These are phyloP conservation scores for Boloria euphrosyne DNA, from an alignment of 2,888 invertebrate species.

Conservation along the genomic window DNA sequence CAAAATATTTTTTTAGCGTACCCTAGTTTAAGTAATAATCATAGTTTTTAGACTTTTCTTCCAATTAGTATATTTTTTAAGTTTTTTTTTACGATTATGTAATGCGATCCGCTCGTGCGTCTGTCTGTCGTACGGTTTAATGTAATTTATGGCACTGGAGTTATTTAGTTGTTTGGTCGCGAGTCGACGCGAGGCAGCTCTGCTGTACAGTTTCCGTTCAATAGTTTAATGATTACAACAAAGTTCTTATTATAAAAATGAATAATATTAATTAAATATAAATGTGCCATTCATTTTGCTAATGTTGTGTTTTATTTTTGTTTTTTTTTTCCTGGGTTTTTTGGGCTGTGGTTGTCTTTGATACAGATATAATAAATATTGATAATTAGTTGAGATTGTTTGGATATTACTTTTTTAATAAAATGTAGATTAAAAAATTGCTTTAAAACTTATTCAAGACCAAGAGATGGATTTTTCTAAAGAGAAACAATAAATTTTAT, in stretches of 20 bases:
- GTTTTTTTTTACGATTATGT: constrained; percentile 54
- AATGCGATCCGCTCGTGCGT: constrained; percentile 16
- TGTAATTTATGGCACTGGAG: constrained; percentile 68
- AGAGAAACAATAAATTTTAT: too few relatives aligned
- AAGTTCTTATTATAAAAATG: constrained; percentile 82
- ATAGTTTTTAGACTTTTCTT: constrained; percentile 74
- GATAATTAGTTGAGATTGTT: too few relatives aligned
- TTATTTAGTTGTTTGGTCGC: constrained; percentile 44
- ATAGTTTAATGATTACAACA: constrained; percentile 66
- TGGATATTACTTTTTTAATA: too few relatives aligned
- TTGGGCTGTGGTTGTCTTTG: background rate
- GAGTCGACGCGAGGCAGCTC: constrained; percentile 37
- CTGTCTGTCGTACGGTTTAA: constrained; percentile 45
- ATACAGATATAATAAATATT: too few relatives aligned
- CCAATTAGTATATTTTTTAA: constrained; percentile 73
- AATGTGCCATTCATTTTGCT: constrained; percentile 84
- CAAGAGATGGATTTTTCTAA: too few relatives aligned
- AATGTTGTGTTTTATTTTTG: constrained; percentile 73
- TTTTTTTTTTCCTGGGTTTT: background rate
- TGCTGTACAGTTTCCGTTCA: constrained; percentile 40
- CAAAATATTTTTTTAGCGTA: constrained; percentile 63
- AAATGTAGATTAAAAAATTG: too few relatives aligned
- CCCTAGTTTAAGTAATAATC: constrained; percentile 50
- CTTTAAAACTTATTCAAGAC: too few relatives aligned
- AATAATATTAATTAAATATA: constrained; percentile 83